Conservation (phyloP, 2,113 vertebrate genomes). For the Bothrops jararaca region DNA sequence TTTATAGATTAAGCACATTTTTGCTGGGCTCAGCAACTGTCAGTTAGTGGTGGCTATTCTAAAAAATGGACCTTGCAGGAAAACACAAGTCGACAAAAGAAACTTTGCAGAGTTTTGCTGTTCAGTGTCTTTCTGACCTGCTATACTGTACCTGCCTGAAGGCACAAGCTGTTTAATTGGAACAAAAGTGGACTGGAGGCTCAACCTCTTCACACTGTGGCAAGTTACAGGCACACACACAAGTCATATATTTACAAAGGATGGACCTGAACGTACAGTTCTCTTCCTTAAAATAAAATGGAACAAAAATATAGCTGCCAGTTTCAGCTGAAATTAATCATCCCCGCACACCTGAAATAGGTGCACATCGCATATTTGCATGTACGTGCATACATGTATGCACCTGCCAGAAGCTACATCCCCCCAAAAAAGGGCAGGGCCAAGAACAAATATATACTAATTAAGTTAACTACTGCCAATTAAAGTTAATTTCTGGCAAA, state of each 20-base stretch:
- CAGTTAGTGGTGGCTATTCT: background rate
- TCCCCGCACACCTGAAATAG: background rate
- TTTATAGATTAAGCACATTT: background rate
- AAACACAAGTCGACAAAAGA: background rate
- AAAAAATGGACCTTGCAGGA: slow-evolving; percentile 12
- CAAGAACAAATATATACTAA: background rate
- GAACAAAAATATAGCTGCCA: background rate
- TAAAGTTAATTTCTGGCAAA: background rate
- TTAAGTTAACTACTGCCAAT: background rate
- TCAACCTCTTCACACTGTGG: background rate
- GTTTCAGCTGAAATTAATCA: background rate
- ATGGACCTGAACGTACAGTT: background rate
- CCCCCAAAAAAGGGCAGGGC: background rate
- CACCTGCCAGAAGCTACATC: background rate
- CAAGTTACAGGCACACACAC: background rate
- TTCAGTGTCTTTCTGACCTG: background rate
- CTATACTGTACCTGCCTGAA: background rate
- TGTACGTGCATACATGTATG: background rate
- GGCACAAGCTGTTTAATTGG: background rate
- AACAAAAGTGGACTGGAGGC: background rate
- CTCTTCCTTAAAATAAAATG: background rate
- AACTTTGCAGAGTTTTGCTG: background rate
- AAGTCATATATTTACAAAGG: background rate
- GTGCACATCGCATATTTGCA: background rate
- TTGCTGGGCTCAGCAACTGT: background rate